Base-by-base conservation (phyloP, 1,140 invertebrate species). In the Paracyclopina nana region DNA sequence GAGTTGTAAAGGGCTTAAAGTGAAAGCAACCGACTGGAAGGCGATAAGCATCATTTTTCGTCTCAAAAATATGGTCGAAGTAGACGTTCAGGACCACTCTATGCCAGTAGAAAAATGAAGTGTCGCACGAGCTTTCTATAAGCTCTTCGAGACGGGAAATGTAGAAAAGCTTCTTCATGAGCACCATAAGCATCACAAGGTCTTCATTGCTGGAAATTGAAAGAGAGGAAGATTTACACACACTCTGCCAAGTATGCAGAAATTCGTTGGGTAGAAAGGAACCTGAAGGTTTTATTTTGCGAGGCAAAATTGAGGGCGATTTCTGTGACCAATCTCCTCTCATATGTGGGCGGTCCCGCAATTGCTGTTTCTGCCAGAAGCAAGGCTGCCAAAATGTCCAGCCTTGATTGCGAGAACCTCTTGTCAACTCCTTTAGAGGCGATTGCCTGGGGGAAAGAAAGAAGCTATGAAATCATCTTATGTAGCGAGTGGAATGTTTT, bases 221-320 rank as follows among this genome's bases (percentile, higher is more conserved):
- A n/a, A n/a, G n/a, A n/a, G n/a, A n/a, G n/a, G n/a, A n/a, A n/a
- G n/a, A n/a, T n/a, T n/a, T n/a, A n/a, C n/a, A n/a, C n/a, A n/a
- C n/a, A n/a, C n/a, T n/a, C n/a, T n/a, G n/a, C n/a, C n/a, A n/a
- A n/a, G n/a, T n/a, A n/a, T n/a, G n/a, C n/a, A n/a, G n/a, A n/a
- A n/a, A n/a, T n/a, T n/a, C n/a, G n/a, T n/a, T n/a, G n/a, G n/a
- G n/a, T n/a, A n/a, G n/a, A n/a, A n/a, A n/a, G n/a, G n/a, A n/a
- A 38, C 34, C 20, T 38, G 34, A 38, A 38, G 3, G 34, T 38
- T 38, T 20, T 38, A 38, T 38, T 38, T 38, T 38, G 34, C n/a
- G 34, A 38, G 3, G 34, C 34, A n/a, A 38, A 16, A 16, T n/a
- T 20, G 34, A 38, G 34, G 20, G n/a, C 14, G 5, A 38, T 16